Evolutionary conservation across 2,888 invertebrate genomes (phyloP).

Genomic region (Furcula furcula): DNA sequence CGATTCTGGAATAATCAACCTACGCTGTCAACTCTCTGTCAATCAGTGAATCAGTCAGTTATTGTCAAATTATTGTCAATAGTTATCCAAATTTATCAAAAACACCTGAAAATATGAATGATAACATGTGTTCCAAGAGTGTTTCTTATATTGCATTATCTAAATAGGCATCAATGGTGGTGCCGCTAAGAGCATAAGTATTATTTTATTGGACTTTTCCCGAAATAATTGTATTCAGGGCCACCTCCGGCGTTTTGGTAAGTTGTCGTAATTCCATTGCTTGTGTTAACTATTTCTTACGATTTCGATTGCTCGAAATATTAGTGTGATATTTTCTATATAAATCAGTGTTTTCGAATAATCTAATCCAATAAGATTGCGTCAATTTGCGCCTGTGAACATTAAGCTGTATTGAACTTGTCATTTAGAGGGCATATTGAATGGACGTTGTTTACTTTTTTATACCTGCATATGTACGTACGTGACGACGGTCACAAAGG

Average conservation of each 20-base stretch:
- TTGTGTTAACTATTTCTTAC: too few species aligned
- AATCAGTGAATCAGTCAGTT: too few species aligned
- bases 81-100: slow-evolving; percentile 60
- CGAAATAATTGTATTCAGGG: slow-evolving; percentile 23
- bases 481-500: slow-evolving; percentile 38
- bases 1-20: slow-evolving; percentile 40
- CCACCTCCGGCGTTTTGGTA: slow-evolving; percentile 51
- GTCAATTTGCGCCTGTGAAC: too few species aligned
- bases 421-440: slow-evolving; percentile 21
- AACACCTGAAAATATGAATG: slow-evolving; percentile 66
- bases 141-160: slow-evolving; percentile 30
- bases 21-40: slow-evolving; percentile 27
- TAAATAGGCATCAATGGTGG: slow-evolving; percentile 39
- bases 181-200: slow-evolving; percentile 26
- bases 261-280: slow-evolving; percentile 21
- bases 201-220: slow-evolving; percentile 24
- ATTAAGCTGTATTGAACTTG: too few species aligned
- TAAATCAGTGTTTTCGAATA: too few species aligned
- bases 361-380: too few species aligned
- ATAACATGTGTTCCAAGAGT: slow-evolving; percentile 54
- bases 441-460: slow-evolving; percentile 36
- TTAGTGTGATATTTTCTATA: too few species aligned
- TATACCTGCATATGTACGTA: slow-evolving; percentile 11
- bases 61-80: too few species aligned
- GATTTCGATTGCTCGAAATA: too few species aligned